A percentile compares a stretch with the other conserved stretches of the same genome.
phyloP scores from a whole-genome alignment of 2,113 vertebrate genomes.

The Ammospiza caudacuta region DNA sequence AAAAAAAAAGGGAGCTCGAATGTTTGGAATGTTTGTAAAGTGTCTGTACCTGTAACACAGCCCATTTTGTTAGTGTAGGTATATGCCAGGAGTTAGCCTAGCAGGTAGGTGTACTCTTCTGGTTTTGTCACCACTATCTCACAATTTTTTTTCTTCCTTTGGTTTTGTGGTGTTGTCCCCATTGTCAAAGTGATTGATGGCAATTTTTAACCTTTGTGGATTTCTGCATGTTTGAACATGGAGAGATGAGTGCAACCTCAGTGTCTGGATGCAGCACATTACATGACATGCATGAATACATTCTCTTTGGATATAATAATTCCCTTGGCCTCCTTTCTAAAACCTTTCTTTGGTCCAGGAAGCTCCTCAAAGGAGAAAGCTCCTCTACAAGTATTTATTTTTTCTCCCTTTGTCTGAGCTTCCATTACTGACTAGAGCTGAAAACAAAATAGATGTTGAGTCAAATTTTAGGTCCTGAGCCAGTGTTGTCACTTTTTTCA shows the following conservation, averaged over 20 bases:
- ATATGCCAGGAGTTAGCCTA: neutral
- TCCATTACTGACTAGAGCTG: neutral
- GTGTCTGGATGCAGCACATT: neutral
- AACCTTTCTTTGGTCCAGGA: neutral
- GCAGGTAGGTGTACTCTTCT: neutral
- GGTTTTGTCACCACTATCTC: neutral
- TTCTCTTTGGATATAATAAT: neutral
- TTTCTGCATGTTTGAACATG: neutral
- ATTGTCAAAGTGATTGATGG: neutral
- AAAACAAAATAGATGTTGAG: neutral
- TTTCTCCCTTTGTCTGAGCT: neutral
- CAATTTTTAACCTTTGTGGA: neutral
- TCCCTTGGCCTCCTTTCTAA: neutral
- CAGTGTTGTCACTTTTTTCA: neutral
- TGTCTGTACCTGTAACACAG: neutral
- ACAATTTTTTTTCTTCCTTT: neutral
- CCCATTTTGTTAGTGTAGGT: neutral
- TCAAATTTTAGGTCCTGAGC: neutral
- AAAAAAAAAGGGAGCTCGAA: neutral
- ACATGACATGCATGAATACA: neutral
- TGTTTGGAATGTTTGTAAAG: neutral
- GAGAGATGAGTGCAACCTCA: neutral
- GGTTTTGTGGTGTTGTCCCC: neutral
- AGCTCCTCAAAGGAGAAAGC: neutral
- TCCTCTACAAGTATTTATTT: accelerated